Evolutionary conservation across 2,797 vertebrate species (phyloP), one percentile per base, ranked within the genome.

Genomic region (Balearica regulorum): DNA sequence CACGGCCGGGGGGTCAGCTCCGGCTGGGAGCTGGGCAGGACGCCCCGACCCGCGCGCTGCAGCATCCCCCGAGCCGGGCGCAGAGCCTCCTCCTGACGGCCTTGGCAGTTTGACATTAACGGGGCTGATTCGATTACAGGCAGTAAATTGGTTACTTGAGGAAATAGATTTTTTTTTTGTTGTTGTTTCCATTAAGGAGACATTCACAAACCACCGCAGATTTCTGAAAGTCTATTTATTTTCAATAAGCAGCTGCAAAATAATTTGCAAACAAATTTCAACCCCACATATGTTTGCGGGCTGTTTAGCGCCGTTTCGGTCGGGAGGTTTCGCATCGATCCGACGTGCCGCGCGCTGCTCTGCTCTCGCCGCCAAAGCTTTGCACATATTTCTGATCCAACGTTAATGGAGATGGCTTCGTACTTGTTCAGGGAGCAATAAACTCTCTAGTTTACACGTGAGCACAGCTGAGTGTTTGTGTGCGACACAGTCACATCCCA

Each of bases 41-140:
- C 33, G 9, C n/a, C n/a, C 35, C 1, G 6, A 37, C 16, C 41
- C 8, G 0, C 68, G 16, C 10, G 0, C 29, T 11, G 7, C 37
- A 43, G 62, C 76, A 16, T 16, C 80, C 69, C 16, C 2, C 4
- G 1, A 1, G 46, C 10, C 0, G 4, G 72, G 58, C 10, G 1
- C 35, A 3, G 37, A 57, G 43, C 48, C 57, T 60, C 31, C 61
- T 62, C 61, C 85, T 1, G n/a, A 21, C 1, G 13, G 25, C 37
- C n/a, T 6, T 3, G 24, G 22, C 65, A 43, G n/a, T 21, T 46
- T 26, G 60, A 44, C 60, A 31, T 78, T 31, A 53, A 31, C 7
- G 16, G 62, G 46, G 28, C 4, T 3, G 10, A 33, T 57, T 62
- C 3, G 73, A 80, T 76, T 75, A 53, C 25, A 31, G 41, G 25